Evolutionary conservation across 2,113 vertebrate genomes (phyloP), one percentile per base, ranked within the genome.

Genomic region (Myocastor coypus): DNA sequence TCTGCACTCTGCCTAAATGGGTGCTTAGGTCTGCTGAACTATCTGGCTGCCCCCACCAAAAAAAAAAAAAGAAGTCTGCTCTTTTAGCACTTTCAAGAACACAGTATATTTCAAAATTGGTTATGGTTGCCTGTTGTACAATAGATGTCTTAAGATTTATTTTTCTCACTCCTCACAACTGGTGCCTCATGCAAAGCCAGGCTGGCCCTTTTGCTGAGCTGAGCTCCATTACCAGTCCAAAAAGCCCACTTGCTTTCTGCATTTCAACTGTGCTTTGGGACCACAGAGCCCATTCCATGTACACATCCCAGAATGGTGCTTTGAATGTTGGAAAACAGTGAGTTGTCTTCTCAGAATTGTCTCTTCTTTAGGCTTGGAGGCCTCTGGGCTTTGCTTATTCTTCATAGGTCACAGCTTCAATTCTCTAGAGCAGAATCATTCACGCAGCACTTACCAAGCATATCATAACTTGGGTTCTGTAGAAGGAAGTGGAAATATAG

Each of bases 211-310:
- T 52, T 52, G 77, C 16, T 52, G 77, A 20, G 77, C 46, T 52
- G 77, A 34, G 77, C 77, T 80, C 26, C 16, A 32, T 2, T 6
- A 28, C 16, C 42, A 52, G 28, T 16, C 73, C 42, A 50, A 52
- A 28, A n/a, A n/a, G n/a, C n/a, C n/a, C n/a, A 55, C 28, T 64
- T 73, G n/a, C 30, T 87, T 73, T 94, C 46, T 80, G 71, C 57
- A 66, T 88, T 26, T 59, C 75, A 63, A 46, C 5, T 37, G 14
- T 88, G 46, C 40, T 61, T 7, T 40, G 19, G 37, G 46, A 82
- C 59, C 71, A 81, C 46, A 75, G 7, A 95, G 20, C 28, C 40
- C 42, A n/a, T 94, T 94, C 90, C 50, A 59, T 80, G 88, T 46
- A 83, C 20, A 69, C 5, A 77, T 40, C 52, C 40, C 40, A 34